Conservation (phyloP, 2,797 vertebrate genomes). For the Cyclopterus lumpus region DNA sequence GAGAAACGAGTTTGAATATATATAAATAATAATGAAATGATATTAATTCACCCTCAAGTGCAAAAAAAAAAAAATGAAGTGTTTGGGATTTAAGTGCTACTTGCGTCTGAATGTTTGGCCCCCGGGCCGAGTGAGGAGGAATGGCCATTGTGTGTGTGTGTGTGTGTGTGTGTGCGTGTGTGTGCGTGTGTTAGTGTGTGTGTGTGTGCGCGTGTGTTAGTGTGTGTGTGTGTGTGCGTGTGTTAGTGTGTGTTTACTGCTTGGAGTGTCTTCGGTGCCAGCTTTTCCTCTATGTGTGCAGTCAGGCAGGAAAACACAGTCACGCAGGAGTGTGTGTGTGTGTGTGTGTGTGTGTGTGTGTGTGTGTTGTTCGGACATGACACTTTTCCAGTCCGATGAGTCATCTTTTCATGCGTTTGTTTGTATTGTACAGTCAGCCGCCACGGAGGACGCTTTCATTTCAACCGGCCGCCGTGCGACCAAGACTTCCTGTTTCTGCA, state of each 20-base stretch:
- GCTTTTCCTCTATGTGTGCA: constrained; percentile 22
- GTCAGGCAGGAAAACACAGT: constrained; percentile 34
- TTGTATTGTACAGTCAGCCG: too few relatives aligned
- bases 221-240: constrained; percentile 2
- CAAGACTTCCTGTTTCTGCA: not conserved
- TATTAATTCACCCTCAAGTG: too few relatives aligned
- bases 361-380: not conserved
- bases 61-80: not conserved
- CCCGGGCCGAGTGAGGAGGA: too few relatives aligned
- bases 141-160: too few relatives aligned
- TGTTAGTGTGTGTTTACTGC: too few relatives aligned
- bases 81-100: too few relatives aligned
- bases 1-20: too few relatives aligned
- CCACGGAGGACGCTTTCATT: not conserved
- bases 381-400: constrained; percentile 25
- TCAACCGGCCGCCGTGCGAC: not conserved
- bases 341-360: not conserved
- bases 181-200: too few relatives aligned
- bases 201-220: too few relatives aligned
- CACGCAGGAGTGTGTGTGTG: constrained; percentile 16
- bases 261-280: constrained; percentile 4
- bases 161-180: not conserved
- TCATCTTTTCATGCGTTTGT: constrained; percentile 29
- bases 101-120: too few relatives aligned
- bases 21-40: too few relatives aligned